Evolutionary conservation across 2,797 vertebrate species (phyloP).

Genomic region (Crypturellus tataupa): DNA sequence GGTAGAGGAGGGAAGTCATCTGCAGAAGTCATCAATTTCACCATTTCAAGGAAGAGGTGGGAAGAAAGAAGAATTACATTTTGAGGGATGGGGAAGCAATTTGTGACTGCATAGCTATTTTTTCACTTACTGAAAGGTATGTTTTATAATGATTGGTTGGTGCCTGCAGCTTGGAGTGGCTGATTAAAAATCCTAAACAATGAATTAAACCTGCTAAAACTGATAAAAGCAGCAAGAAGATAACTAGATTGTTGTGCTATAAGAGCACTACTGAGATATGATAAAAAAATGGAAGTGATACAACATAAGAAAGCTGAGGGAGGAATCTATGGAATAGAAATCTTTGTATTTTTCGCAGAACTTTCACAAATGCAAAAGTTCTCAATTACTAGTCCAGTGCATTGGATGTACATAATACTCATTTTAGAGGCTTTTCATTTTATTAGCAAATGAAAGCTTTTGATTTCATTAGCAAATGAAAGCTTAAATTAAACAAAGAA

Average conservation of each 20-base stretch:
- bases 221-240: neutral
- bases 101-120: neutral
- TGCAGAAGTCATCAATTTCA: slow-evolving; percentile 37
- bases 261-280: neutral
- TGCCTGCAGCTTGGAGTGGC: neutral
- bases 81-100: slow-evolving; percentile 15
- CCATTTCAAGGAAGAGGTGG: neutral
- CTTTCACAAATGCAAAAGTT: neutral
- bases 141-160: neutral
- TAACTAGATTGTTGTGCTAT: neutral
- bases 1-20: neutral
- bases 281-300: neutral
- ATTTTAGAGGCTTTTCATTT: slow-evolving; percentile 18
- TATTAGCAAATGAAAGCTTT: slow-evolving; percentile 16
- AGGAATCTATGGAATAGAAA: neutral
- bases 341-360: neutral
- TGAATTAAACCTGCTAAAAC: neutral
- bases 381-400: slow-evolving; percentile 1
- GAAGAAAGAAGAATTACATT: neutral
- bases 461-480: slow-evolving; percentile 23
- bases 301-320: neutral
- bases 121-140: neutral
- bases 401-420: neutral
- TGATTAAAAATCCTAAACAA: neutral
- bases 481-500: slow-evolving; percentile 18